phyloP scores from a whole-genome alignment of 2,113 vertebrate species.

The Ceyx melanurus region DNA sequence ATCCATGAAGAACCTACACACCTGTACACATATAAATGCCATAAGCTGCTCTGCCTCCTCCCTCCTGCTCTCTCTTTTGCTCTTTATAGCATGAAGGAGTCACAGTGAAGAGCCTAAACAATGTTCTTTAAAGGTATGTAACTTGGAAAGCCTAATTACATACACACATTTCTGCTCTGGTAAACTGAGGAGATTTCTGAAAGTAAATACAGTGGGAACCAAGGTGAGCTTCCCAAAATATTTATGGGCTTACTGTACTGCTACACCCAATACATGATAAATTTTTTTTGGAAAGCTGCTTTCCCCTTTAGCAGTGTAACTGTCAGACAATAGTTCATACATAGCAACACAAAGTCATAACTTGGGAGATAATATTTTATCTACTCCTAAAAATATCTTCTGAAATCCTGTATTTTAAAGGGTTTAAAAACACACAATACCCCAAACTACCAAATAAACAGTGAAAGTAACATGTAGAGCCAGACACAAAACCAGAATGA shows the following conservation, averaged over 20 bases:
- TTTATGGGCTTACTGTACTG: constrained; percentile 17
- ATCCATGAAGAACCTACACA: not conserved
- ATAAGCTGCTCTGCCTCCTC: not conserved
- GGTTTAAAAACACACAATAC: constrained; percentile 38
- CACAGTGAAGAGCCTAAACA: constrained; percentile 9
- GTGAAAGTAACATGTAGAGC: constrained; percentile 39
- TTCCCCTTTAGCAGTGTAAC: constrained; percentile 34
- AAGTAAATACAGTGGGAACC: not conserved
- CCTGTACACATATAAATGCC: constrained; percentile 11
- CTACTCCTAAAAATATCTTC: constrained; percentile 33
- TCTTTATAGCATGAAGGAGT: constrained; percentile 14
- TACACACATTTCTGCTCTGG: not conserved
- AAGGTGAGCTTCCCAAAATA: constrained; percentile 28
- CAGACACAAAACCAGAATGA: constrained; percentile 58
- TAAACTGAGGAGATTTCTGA: constrained; percentile 19
- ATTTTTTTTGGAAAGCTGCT: constrained; percentile 49
- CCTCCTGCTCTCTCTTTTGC: not conserved
- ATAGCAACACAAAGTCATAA: constrained; percentile 37
- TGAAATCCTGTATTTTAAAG: constrained; percentile 46
- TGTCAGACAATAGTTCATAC: constrained; percentile 44
- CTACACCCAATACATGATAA: not conserved
- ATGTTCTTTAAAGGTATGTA: constrained; percentile 32
- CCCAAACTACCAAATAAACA: constrained; percentile 38
- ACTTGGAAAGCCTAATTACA: constrained; percentile 22
- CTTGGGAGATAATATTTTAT: constrained; percentile 47